Percentiles rank a stretch among this genome's conserved stretches.
These are phyloP conservation scores for Chalcis sispes DNA, from an alignment of 2,888 invertebrate genomes.

Conservation along the genomic window DNA sequence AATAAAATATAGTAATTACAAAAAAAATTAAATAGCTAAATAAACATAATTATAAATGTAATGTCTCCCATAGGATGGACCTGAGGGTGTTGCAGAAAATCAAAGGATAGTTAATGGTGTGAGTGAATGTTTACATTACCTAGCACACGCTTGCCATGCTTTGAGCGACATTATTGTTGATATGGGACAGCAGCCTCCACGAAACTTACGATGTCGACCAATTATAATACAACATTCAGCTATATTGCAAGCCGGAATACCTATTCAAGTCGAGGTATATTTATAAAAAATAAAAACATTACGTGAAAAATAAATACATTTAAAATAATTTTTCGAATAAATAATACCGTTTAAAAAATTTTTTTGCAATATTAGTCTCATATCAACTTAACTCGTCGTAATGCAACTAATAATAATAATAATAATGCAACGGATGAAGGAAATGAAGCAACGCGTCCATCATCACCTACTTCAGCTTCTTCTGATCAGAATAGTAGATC, in stretches of 20 bases:
- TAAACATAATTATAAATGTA: not conserved
- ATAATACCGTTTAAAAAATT: not conserved
- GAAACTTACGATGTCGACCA: constrained; percentile 84
- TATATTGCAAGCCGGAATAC: constrained; percentile 82
- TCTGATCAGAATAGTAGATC: constrained; percentile 48
- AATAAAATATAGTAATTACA: constrained; percentile 50
- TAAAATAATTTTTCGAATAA: constrained; percentile 7
- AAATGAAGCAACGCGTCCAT: constrained; percentile 60
- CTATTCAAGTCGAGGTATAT: constrained; percentile 80
- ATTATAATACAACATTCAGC: constrained; percentile 84
- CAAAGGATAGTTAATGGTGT: constrained; percentile 86
- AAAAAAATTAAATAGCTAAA: constrained; percentile 4
- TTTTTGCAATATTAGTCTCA: constrained; percentile 63
- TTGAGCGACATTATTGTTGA: constrained; percentile 90
- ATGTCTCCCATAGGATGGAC: constrained; percentile 60
- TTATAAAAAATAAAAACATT: not conserved
- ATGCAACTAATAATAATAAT: constrained; percentile 62
- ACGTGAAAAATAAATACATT: not conserved
- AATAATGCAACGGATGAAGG: constrained; percentile 63
- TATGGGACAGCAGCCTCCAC: constrained; percentile 82
- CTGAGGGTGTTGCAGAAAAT: constrained; percentile 76
- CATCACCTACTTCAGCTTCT: constrained; percentile 61
- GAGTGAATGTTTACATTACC: constrained; percentile 88
- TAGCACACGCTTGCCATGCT: constrained; percentile 93
- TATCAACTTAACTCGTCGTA: constrained; percentile 67